Conservation (phyloP, 2,113 vertebrate genomes). For the Hydrolagus affinis region DNA sequence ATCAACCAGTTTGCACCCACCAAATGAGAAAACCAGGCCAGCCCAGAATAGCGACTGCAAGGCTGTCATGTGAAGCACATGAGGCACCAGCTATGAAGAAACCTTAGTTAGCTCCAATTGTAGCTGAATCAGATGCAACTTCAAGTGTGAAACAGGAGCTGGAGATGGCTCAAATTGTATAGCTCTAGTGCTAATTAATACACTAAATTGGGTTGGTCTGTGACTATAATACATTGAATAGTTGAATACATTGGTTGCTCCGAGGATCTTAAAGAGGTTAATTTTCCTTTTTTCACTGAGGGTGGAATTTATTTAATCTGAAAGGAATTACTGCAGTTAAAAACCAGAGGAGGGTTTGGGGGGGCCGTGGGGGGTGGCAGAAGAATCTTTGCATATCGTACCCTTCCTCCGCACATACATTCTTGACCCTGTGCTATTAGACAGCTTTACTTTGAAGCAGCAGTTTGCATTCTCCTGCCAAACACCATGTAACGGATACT, state of each 20-base stretch:
- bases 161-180: too few species aligned
- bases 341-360: not conserved
- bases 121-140: too few species aligned
- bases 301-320: not conserved
- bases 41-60: too few species aligned
- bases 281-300: not conserved
- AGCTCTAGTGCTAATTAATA: not conserved
- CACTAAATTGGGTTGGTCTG: not conserved
- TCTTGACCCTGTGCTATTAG: slow-evolving; percentile 20
- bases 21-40: too few species aligned
- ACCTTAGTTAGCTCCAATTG: too few species aligned
- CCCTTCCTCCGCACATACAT: slow-evolving; percentile 11
- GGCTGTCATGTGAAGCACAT: too few species aligned
- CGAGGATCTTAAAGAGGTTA: not conserved
- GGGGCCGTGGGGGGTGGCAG: too few species aligned
- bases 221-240: not conserved
- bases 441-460: slow-evolving; percentile 7
- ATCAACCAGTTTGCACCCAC: too few species aligned
- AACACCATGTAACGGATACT: not conserved
- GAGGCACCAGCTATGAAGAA: too few species aligned
- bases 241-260: not conserved
- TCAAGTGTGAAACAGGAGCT: too few species aligned
- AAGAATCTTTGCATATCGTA: not conserved
- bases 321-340: slow-evolving; percentile 27
- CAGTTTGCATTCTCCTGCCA: slow-evolving; percentile 16